phyloP scores from a whole-genome alignment of 2,797 vertebrate species.

The Artibeus lituratus region DNA sequence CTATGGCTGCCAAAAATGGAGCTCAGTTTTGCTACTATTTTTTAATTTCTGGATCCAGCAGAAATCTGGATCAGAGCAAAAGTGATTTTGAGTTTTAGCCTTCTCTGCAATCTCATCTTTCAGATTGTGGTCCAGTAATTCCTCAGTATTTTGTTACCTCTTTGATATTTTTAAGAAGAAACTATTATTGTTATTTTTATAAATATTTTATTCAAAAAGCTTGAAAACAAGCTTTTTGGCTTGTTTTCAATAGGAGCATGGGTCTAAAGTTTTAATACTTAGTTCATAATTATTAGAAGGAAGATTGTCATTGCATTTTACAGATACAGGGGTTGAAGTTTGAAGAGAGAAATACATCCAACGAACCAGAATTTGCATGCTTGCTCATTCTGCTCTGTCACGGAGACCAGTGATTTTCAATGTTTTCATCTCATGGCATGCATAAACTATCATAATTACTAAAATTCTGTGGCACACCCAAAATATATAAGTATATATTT shows the following conservation, averaged over 20 bases:
- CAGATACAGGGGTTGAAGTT: neutral
- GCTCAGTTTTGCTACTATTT: neutral
- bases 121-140: constrained; percentile 15
- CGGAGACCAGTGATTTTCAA: neutral
- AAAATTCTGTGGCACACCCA: neutral
- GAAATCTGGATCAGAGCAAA: neutral
- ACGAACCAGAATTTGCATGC: neutral
- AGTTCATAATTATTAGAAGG: neutral
- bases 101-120: neutral
- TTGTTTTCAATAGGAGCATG: neutral
- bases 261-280: neutral
- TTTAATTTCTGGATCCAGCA: neutral
- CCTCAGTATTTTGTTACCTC: neutral
- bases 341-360: neutral
- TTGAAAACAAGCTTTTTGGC: too few species aligned
- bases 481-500: neutral
- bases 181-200: neutral
- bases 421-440: neutral
- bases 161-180: neutral
- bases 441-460: neutral
- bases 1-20: neutral
- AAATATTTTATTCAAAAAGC: neutral
- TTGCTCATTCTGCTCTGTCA: neutral
- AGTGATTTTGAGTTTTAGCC: neutral
- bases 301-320: neutral